A percentile compares a stretch with the other conserved stretches of the same genome.
Evolutionary conservation across 2,797 vertebrate genomes (phyloP).

Genomic region (Denticeps clupeoides): DNA sequence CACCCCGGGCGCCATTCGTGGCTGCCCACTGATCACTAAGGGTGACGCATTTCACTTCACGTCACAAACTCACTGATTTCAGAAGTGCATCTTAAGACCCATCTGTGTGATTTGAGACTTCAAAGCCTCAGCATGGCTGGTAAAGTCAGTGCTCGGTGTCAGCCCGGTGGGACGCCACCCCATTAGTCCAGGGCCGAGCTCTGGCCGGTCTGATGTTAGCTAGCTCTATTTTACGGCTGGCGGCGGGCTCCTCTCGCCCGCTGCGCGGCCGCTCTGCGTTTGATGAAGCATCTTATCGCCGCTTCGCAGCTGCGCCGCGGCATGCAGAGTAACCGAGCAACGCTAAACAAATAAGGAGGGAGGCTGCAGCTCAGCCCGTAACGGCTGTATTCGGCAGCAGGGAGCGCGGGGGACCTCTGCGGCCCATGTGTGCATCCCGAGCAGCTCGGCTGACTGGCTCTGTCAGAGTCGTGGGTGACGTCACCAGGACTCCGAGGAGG

Average conservation of each 20-base stretch:
- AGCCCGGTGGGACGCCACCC: no score
- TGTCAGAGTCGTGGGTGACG: constrained; percentile 6
- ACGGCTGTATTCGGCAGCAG: not conserved
- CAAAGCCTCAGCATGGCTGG: no score
- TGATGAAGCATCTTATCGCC: not conserved
- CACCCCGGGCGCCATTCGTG: no score
- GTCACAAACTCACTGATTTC: no score
- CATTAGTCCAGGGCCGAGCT: no score
- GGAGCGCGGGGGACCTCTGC: not conserved
- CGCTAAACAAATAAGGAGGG: constrained; percentile 1
- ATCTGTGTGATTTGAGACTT: no score
- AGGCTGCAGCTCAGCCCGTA: not conserved
- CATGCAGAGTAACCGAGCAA: not conserved
- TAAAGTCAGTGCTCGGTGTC: no score
- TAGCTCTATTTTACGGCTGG: no score
- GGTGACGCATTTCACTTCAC: no score
- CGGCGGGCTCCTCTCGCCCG: not conserved
- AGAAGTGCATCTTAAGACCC: no score
- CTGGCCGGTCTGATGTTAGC: no score
- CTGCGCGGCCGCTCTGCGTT: not conserved
- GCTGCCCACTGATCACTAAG: no score
- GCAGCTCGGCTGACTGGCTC: not conserved
- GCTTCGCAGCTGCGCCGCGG: not conserved
- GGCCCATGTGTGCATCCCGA: not conserved
- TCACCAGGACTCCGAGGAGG: constrained; percentile 3